These are phyloP conservation scores for Coreius guichenoti DNA, from an alignment of 2,797 vertebrate species.

Conservation along the genomic window DNA sequence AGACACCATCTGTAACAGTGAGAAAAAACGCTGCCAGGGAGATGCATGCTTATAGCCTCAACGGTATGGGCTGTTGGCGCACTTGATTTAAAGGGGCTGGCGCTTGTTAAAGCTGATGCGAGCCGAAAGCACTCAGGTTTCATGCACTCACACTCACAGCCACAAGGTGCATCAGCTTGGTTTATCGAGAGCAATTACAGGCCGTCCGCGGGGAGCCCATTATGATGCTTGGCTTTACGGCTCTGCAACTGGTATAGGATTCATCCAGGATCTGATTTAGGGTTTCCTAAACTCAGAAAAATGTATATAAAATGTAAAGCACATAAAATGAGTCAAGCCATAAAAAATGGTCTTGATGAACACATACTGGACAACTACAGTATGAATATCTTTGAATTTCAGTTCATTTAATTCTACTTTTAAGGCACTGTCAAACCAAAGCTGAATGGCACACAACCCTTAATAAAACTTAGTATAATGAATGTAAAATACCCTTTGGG, in stretches of 20 bases:
- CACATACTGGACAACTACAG: not conserved
- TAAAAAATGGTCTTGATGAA: not conserved
- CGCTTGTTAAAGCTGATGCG: slow-evolving; percentile 35
- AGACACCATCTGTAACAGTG: not conserved
- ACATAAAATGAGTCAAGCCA: not conserved
- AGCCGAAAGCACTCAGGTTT: slow-evolving; percentile 19
- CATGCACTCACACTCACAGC: not conserved
- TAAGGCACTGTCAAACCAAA: not conserved
- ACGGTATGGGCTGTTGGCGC: not conserved
- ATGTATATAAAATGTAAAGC: not conserved
- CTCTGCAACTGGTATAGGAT: slow-evolving; percentile 28
- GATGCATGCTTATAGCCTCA: slow-evolving; percentile 14
- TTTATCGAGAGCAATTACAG: slow-evolving; percentile 47
- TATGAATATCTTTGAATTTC: not conserved
- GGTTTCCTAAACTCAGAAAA: slow-evolving; percentile 1
- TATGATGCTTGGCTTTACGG: slow-evolving; percentile 23
- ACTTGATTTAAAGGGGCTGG: slow-evolving; percentile 28
- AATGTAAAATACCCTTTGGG: not conserved
- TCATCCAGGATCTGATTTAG: slow-evolving; percentile 8
- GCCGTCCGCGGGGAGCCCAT: slow-evolving; percentile 34
- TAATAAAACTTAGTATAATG: not conserved
- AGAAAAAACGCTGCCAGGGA: not conserved
- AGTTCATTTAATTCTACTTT: not conserved
- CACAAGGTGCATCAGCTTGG: slow-evolving; percentile 23
- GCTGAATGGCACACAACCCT: not conserved